phyloP scores from a whole-genome alignment of 2,888 invertebrate genomes.

The Cerceris ruficornis region DNA sequence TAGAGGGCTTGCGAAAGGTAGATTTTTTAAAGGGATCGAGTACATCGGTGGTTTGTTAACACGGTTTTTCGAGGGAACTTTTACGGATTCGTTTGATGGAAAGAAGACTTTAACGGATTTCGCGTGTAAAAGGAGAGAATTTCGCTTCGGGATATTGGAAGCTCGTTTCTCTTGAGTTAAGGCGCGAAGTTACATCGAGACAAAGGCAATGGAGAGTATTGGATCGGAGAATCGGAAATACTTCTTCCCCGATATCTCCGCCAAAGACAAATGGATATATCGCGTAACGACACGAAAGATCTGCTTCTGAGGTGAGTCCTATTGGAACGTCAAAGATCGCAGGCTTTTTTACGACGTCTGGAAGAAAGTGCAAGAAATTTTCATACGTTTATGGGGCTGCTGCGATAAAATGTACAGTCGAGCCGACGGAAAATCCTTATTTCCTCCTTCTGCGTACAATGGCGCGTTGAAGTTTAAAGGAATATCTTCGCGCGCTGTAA shows the following conservation, averaged over 20 bases:
- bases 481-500: too few species aligned
- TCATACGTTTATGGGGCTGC: not conserved
- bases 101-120: not conserved
- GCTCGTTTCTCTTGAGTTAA: conserved; percentile 11
- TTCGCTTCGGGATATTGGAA: conserved; percentile 44
- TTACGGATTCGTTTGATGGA: not conserved
- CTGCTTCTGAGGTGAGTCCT: conserved; percentile 17
- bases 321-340: conserved; percentile 16
- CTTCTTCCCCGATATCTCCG: conserved; percentile 5
- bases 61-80: too few species aligned
- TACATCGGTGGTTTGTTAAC: too few species aligned
- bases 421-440: too few species aligned
- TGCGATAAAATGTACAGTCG: conserved; percentile 1
- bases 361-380: not conserved
- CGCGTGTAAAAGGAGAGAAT: too few species aligned
- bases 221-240: conserved; percentile 4
- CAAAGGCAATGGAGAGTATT: conserved; percentile 31
- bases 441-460: too few species aligned
- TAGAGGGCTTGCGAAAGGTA: not conserved
- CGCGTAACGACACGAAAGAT: conserved; percentile 19
- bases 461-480: too few species aligned
- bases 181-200: conserved; percentile 7
- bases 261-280: conserved; percentile 39
- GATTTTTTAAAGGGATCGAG: not conserved
- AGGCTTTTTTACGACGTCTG: conserved; percentile 5